A percentile compares a stretch with the other conserved stretches of the same genome.
These are phyloP conservation scores for Ceraclea dissimilis DNA, from an alignment of 2,888 invertebrate genomes.

Conservation along the genomic window DNA sequence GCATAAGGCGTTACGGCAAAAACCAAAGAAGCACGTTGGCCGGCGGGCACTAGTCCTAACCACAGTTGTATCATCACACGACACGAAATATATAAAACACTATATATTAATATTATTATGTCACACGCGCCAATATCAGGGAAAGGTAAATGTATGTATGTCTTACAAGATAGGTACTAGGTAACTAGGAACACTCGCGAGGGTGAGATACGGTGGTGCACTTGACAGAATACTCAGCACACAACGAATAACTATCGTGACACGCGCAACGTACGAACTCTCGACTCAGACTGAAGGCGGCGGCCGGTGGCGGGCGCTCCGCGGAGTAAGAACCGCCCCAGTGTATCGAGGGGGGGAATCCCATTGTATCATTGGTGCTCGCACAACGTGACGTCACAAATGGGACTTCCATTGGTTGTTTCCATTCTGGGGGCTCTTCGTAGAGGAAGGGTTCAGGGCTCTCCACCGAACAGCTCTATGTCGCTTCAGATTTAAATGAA, in stretches of 20 bases:
- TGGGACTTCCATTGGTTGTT: conserved; percentile 25
- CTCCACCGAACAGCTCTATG: conserved; percentile 18
- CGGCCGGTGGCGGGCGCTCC: conserved; percentile 36
- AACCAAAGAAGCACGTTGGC: conserved; percentile 49
- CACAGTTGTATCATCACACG: conserved; percentile 27
- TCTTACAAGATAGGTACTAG: no score
- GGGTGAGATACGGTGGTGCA: conserved; percentile 29
- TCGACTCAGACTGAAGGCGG: conserved; percentile 55
- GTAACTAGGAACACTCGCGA: conserved; percentile 32
- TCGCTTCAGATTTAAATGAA: conserved; percentile 21
- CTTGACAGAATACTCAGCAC: conserved; percentile 25
- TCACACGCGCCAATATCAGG: no score
- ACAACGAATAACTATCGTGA: conserved; percentile 7
- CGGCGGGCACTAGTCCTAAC: conserved; percentile 38
- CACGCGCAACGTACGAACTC: conserved; percentile 43
- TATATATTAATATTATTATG: conserved; percentile 26
- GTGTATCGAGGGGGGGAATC: conserved; percentile 34
- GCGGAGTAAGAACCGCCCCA: conserved; percentile 41
- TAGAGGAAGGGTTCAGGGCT: conserved; percentile 23
- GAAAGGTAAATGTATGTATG: no score
- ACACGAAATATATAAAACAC: conserved; percentile 36
- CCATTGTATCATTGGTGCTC: conserved; percentile 34
- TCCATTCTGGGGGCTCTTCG: conserved; percentile 22
- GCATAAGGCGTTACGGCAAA: conserved; percentile 20
- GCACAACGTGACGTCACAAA: conserved; percentile 33